Percentiles rank a stretch among this genome's conserved stretches.
phyloP scores from a whole-genome alignment of 2,888 invertebrate species.

The Patella caerulea region DNA sequence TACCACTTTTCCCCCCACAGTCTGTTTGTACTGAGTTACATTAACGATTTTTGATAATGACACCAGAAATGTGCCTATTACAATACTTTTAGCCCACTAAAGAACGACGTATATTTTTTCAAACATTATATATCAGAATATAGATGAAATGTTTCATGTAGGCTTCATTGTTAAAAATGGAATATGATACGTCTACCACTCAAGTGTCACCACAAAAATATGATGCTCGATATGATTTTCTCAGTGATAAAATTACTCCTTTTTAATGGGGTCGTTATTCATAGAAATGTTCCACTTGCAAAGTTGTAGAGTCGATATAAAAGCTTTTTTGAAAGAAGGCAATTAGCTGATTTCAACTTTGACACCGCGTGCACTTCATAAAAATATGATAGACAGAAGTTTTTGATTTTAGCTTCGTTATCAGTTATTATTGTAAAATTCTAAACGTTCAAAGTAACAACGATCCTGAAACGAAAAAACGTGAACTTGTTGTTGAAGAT shows the following conservation, averaged over 20 bases:
- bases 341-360: too few species aligned
- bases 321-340: neutral
- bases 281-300: slow-evolving; percentile 8
- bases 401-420: too few species aligned
- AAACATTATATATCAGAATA: neutral
- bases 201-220: slow-evolving; percentile 1
- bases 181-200: slow-evolving; percentile 10
- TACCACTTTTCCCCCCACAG: neutral
- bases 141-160: neutral
- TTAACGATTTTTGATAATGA: slow-evolving; percentile 5
- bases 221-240: neutral
- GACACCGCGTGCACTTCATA: too few species aligned
- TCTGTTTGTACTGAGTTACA: neutral
- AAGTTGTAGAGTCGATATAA: neutral
- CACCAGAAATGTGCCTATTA: slow-evolving; percentile 9
- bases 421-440: too few species aligned
- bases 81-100: neutral
- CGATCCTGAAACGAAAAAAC: slow-evolving; percentile 8
- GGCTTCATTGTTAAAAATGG: neutral
- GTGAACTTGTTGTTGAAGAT: neutral
- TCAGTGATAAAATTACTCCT: slow-evolving; percentile 4
- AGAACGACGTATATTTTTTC: neutral
- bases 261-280: neutral
- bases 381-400: too few species aligned
- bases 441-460: slow-evolving; percentile 12